phyloP scores from a whole-genome alignment of 2,797 vertebrate species.

The Prionace glauca region DNA sequence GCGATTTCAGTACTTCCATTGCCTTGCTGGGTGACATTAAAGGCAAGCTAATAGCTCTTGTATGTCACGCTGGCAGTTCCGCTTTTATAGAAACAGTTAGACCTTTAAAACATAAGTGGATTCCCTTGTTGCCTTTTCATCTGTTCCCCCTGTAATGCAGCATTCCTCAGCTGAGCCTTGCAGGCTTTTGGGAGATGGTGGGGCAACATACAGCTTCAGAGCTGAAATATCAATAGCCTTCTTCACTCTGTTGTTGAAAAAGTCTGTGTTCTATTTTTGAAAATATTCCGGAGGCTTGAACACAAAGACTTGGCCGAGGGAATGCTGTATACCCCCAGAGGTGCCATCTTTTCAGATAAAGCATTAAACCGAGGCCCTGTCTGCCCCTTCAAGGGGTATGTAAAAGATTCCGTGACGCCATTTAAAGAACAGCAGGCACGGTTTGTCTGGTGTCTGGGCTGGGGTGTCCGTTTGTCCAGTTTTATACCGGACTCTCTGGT shows the following conservation, averaged over 20 bases:
- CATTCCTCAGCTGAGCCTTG: not conserved
- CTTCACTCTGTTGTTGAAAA: not conserved
- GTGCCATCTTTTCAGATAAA: not conserved
- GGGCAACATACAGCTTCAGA: not conserved
- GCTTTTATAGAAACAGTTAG: not conserved
- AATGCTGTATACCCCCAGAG: not conserved
- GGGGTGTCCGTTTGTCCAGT: not conserved
- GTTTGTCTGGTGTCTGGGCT: not conserved
- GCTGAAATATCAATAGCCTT: not conserved
- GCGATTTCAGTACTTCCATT: not conserved
- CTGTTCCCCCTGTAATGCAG: not conserved
- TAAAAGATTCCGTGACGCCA: not conserved
- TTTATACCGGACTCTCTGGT: not conserved
- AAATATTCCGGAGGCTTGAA: not conserved
- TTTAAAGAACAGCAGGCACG: not conserved
- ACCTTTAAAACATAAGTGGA: not conserved
- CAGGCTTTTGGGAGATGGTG: not conserved
- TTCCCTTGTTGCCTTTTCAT: not conserved
- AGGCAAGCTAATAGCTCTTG: not conserved
- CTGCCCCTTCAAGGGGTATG: not conserved
- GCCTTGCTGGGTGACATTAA: constrained; percentile 2
- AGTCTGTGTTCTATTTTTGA: not conserved
- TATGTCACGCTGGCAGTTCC: not conserved
- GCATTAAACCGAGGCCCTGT: not conserved
- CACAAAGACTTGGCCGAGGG: not conserved